A percentile compares a stretch with the other conserved stretches of the same genome.
phyloP scores from a whole-genome alignment of 2,888 invertebrate species.

The Nomada flava region DNA sequence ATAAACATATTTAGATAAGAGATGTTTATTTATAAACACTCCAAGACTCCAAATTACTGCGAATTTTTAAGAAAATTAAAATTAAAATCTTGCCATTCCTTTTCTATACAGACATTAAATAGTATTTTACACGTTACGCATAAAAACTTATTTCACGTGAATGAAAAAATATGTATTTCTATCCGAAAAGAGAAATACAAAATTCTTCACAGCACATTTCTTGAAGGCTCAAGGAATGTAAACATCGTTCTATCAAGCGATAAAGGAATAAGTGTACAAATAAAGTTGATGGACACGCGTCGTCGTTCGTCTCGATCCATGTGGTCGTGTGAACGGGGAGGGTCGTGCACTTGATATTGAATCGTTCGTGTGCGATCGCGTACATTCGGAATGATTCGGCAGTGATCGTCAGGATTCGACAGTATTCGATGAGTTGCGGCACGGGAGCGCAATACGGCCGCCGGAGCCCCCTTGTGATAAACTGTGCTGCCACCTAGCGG shows the following conservation, averaged over 20 bases:
- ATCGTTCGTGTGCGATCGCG: constrained; percentile 65
- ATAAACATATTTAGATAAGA: too few species aligned
- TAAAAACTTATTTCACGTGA: neutral
- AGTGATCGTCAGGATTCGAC: constrained; percentile 53
- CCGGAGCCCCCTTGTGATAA: constrained; percentile 75
- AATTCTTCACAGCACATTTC: neutral
- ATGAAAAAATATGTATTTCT: neutral
- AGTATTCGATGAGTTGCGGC: constrained; percentile 69
- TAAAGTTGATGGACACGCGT: constrained; percentile 30
- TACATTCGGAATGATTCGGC: constrained; percentile 61
- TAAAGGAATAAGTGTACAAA: constrained; percentile 32
- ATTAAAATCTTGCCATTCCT: neutral
- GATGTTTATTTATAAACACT: too few species aligned
- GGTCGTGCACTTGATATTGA: constrained; percentile 80
- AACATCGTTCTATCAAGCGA: neutral
- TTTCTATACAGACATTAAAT: neutral
- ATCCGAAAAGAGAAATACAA: neutral
- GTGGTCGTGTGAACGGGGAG: constrained; percentile 51
- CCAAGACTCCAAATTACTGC: too few species aligned
- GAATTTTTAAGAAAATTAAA: too few species aligned
- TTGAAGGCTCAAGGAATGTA: neutral
- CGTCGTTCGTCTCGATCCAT: constrained; percentile 42
- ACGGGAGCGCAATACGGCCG: constrained; percentile 69
- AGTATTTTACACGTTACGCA: neutral
- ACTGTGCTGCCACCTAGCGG: constrained; percentile 77